Evolutionary conservation across 2,797 vertebrate species (phyloP).

Genomic region (Kryptopterus vitreolus): DNA sequence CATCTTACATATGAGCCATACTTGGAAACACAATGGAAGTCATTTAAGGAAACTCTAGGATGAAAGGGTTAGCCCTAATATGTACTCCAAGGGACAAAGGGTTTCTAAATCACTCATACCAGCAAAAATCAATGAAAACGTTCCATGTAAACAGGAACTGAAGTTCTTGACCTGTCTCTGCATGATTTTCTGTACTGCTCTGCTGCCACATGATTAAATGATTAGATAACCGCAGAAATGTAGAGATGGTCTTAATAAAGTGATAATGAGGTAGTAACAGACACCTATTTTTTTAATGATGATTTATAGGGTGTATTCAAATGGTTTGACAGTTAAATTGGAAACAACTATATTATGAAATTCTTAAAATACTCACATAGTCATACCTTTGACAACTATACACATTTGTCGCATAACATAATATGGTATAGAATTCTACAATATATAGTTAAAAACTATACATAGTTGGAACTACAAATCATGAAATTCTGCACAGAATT

Average conservation of each 20-base stretch:
- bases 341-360: conserved; percentile 22
- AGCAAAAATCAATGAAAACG: too few relatives aligned
- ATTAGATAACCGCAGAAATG: too few relatives aligned
- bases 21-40: too few relatives aligned
- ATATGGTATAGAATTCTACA: not conserved
- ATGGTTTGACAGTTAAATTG: conserved; percentile 18
- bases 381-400: not conserved
- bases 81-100: too few relatives aligned
- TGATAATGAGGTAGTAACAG: not conserved
- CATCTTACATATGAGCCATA: too few relatives aligned
- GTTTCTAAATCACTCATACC: too few relatives aligned
- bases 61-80: too few relatives aligned
- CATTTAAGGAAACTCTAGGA: too few relatives aligned
- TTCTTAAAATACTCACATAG: conserved; percentile 1
- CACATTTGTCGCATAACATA: not conserved
- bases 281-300: conserved; percentile 12
- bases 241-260: not conserved
- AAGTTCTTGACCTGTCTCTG: too few relatives aligned
- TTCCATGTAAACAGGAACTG: too few relatives aligned
- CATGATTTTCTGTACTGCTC: too few relatives aligned
- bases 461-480: conserved; percentile 17
- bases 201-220: too few relatives aligned
- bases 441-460: conserved; percentile 10
- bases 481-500: not conserved
- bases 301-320: conserved; percentile 32